These are phyloP conservation scores for Parazoanthus darwini DNA, from an alignment of 92 coral and sea anemone species.

Conservation along the genomic window DNA sequence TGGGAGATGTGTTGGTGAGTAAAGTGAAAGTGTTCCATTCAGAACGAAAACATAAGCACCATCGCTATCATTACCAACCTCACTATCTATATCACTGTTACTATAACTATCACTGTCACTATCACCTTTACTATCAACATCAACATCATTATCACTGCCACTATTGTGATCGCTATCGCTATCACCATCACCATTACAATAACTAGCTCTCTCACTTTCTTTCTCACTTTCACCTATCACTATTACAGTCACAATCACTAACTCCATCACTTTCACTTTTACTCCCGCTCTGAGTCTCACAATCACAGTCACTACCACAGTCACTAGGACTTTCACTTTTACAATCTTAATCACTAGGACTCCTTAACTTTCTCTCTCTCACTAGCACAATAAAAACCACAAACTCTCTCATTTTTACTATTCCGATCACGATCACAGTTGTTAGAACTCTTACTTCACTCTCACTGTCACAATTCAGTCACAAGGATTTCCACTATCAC, in stretches of 20 bases:
- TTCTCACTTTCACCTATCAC: background rate
- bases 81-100: background rate
- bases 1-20: slow-evolving; percentile 20
- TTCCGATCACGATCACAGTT: background rate
- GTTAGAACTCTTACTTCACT: background rate
- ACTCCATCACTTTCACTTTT: background rate
- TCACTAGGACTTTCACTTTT: background rate
- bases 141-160: background rate
- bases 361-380: background rate
- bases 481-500: too few species aligned
- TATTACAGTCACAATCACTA: background rate
- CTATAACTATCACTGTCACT: background rate
- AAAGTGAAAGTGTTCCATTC: background rate
- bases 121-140: background rate
- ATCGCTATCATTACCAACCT: background rate
- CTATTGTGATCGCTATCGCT: background rate
- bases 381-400: background rate
- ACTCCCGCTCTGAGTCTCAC: background rate
- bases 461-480: too few species aligned
- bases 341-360: background rate
- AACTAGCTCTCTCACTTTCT: background rate
- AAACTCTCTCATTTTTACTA: background rate
- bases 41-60: background rate
- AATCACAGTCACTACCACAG: background rate
- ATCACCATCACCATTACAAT: background rate